Conservation (phyloP, 2,113 vertebrate genomes). For the Nannobrachium achirus region DNA sequence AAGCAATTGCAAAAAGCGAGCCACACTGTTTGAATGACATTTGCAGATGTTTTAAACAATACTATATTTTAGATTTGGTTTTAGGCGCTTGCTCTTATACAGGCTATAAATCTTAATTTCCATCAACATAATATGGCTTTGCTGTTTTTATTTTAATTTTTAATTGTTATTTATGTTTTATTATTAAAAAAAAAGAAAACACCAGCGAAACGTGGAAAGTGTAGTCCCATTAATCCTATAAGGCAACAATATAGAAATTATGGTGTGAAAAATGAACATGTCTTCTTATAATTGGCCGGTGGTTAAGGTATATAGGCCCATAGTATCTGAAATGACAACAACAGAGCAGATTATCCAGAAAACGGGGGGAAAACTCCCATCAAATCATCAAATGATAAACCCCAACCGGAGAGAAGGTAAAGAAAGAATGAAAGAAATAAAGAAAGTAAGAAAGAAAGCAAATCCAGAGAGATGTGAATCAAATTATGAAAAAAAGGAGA, state of each 20-base stretch:
- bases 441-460: slow-evolving; percentile 46
- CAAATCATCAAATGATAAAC: slow-evolving; percentile 75
- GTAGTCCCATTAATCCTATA: slow-evolving; percentile 78
- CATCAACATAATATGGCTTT: slow-evolving; percentile 77
- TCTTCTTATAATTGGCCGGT: slow-evolving; percentile 14
- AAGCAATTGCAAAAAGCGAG: slow-evolving; percentile 64
- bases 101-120: slow-evolving; percentile 42
- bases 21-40: too few relatives aligned
- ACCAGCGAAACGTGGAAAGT: slow-evolving; percentile 43
- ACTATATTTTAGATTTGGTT: slow-evolving; percentile 67
- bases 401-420: slow-evolving; percentile 66
- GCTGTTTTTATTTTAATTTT: slow-evolving; percentile 59
- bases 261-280: slow-evolving; percentile 56
- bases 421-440: slow-evolving; percentile 78
- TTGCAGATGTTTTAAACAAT: slow-evolving; percentile 47
- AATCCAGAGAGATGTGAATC: slow-evolving; percentile 74
- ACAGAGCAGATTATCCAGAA: slow-evolving; percentile 67
- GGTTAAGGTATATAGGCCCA: too few relatives aligned
- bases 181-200: slow-evolving; percentile 48
- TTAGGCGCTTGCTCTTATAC: slow-evolving; percentile 63
- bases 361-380: slow-evolving; percentile 56
- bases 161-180: too few relatives aligned
- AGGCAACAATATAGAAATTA: slow-evolving; percentile 77
- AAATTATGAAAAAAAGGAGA: slow-evolving; percentile 74
- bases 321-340: too few relatives aligned